phyloP scores from a whole-genome alignment of 2,797 vertebrate genomes.

The Syngnathus rostellatus region DNA sequence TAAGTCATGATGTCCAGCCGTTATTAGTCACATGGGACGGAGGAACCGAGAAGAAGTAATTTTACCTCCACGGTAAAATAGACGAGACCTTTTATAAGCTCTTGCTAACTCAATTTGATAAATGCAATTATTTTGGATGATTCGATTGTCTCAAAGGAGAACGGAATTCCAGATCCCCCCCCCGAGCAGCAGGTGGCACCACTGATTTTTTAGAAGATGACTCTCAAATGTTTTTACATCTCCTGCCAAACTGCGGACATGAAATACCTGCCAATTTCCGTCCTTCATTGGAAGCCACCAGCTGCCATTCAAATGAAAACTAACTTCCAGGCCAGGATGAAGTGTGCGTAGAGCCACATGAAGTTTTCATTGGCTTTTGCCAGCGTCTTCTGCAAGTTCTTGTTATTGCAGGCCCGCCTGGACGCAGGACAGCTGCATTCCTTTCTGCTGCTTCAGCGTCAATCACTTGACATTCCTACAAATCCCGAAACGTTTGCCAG shows the following conservation, averaged over 20 bases:
- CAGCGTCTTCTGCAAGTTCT: conserved; percentile 13
- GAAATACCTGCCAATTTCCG: conserved; percentile 27
- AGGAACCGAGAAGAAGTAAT: background rate
- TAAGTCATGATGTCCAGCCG: conserved; percentile 8
- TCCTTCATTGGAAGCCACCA: conserved; percentile 33
- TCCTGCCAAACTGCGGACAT: conserved; percentile 21
- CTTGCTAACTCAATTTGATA: background rate
- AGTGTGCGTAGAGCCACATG: conserved; percentile 5
- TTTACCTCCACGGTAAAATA: background rate
- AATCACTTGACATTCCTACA: conserved; percentile 27
- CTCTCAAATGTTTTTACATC: conserved; percentile 10
- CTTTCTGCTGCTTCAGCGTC: conserved; percentile 32
- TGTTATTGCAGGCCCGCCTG: conserved; percentile 22
- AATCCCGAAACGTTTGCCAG: conserved; percentile 26
- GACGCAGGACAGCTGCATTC: conserved; percentile 23
- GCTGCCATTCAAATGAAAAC: conserved; percentile 31
- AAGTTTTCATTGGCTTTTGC: conserved; percentile 26
- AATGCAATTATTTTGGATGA: background rate
- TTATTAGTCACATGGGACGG: background rate
- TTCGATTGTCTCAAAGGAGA: background rate
- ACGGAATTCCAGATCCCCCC: conserved; percentile 13
- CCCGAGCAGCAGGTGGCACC: conserved; percentile 8
- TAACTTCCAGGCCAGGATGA: conserved; percentile 11
- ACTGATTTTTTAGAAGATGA: background rate
- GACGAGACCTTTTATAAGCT: background rate